phyloP scores from a whole-genome alignment of 2,888 invertebrate genomes.

The Parasteatoda lunata region DNA sequence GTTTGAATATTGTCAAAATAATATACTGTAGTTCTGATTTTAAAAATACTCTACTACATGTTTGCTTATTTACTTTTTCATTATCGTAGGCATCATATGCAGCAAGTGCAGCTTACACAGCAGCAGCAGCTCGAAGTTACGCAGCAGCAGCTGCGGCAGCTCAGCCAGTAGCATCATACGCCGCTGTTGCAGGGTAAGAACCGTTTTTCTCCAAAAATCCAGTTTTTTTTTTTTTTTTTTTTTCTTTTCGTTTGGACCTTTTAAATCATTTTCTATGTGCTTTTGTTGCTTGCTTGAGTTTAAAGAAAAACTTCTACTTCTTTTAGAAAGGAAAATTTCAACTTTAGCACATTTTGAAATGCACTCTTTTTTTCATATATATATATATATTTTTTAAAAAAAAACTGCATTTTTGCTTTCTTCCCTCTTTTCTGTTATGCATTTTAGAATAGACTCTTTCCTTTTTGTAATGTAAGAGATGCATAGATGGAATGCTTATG shows the following conservation, averaged over 20 bases:
- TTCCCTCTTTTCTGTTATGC: slow-evolving; percentile 2
- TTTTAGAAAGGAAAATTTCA: background rate
- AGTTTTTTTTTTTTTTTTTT: background rate
- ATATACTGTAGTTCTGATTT: background rate
- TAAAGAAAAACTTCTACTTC: too few relatives aligned
- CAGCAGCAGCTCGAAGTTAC: slow-evolving; percentile 73
- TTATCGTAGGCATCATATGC: slow-evolving; percentile 70
- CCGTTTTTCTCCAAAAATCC: background rate
- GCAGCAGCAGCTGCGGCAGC: slow-evolving; percentile 73
- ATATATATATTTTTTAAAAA: background rate
- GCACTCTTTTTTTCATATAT: background rate
- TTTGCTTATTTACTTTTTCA: background rate
- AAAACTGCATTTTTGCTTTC: background rate
- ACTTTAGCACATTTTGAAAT: background rate
- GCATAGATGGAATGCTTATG: background rate
- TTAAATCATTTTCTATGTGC: slow-evolving; percentile 9
- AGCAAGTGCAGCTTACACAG: slow-evolving; percentile 72
- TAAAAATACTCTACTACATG: background rate
- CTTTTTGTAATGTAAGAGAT: slow-evolving; percentile 33
- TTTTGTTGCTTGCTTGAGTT: background rate
- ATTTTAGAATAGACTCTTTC: slow-evolving; percentile 30
- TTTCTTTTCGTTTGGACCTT: background rate
- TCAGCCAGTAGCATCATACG: slow-evolving; percentile 72
- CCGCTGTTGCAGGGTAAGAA: slow-evolving; percentile 70
- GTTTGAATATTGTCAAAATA: too few relatives aligned